Base-by-base conservation (phyloP, 2,113 vertebrate genomes). In the Leucopsar rothschildi region DNA sequence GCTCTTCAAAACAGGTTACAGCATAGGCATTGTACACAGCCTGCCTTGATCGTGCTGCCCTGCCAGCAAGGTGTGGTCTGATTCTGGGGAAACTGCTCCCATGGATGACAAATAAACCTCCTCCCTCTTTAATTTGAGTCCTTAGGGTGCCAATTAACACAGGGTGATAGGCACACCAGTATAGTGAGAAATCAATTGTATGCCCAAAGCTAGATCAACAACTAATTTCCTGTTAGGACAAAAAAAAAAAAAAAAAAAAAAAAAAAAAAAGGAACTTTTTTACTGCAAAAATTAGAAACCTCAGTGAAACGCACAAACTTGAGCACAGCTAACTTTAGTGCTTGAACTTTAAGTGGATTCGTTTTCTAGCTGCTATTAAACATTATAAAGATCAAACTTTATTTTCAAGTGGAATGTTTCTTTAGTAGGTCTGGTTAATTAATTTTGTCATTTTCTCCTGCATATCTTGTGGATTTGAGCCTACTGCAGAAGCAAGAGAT, bases 71-170 rank as follows among this genome's bases (percentile, higher is more conserved):
- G 14, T 33, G 47, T 29, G 35, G 9, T 24, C 35, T 59, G 72
- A 45, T 28, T 60, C 50, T 55, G 78, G 45, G 63, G 49, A 61
- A 75, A 39, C 33, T 52, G 33, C 39, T 88, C 59, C 57, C 53
- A 77, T 33, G 53, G 6, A 39, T 33, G 37, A 39, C 19, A 71
- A 64, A 73, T 35, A 50, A 89, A 29, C 33, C 23, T 80, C 47
- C 63, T 80, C 42, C 35, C 50, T 66, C 68, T 92, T 76, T 82
- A 76, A 71, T 84, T 82, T 78, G n/a, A 15, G 25, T 87, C 42
- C 31, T 71, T 71, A 49, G 47, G 35, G 37, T 86, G 33, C 37
- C 83, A 91, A 86, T 92, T 95, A 95, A 49, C 64, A 86, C 68
- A 63, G 19, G 61, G 18, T 84, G 86, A 85, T 85, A 86, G 18